These are phyloP conservation scores for Dendrolimus kikuchii DNA, from an alignment of 1,140 invertebrate species.

Conservation along the genomic window DNA sequence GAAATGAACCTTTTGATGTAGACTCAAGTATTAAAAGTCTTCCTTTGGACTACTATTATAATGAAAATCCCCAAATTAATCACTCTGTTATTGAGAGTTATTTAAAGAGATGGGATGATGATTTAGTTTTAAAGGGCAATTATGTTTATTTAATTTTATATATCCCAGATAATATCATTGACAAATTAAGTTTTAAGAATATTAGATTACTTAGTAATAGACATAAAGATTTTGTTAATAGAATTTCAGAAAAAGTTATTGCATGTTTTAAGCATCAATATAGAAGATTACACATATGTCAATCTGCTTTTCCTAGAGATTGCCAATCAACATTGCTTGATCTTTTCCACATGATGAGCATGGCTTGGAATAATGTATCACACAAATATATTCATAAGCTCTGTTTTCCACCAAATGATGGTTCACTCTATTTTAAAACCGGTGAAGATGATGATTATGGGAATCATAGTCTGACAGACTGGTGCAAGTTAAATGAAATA, in stretches of 20 bases:
- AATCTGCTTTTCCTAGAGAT: constrained; percentile 15
- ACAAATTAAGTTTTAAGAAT: constrained; percentile 12
- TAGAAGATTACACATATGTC: constrained; percentile 23
- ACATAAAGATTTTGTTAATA: constrained; percentile 14
- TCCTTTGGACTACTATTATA: constrained; percentile 20
- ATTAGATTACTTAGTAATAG: constrained; percentile 13
- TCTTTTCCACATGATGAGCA: constrained; percentile 21
- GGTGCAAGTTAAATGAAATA: constrained; percentile 22
- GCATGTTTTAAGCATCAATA: constrained; percentile 27
- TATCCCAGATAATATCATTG: constrained; percentile 14
- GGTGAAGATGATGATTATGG: constrained; percentile 12
- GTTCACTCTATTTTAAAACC: constrained; percentile 18
- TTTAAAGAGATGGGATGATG: constrained; percentile 22
- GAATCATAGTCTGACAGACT: constrained; percentile 19
- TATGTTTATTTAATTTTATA: constrained; percentile 17
- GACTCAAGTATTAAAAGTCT: constrained; percentile 17
- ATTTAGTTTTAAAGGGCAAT: constrained; percentile 15
- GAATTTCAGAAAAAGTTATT: constrained; percentile 16
- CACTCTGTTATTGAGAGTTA: constrained; percentile 14
- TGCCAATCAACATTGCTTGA: constrained; percentile 13
- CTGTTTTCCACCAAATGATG: constrained; percentile 17
- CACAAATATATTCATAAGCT: constrained; percentile 15
- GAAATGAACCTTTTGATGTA: constrained; percentile 12
- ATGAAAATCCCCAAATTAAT: constrained; percentile 15
- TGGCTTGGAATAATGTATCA: constrained; percentile 21